Conservation (phyloP, 2,113 vertebrate species). For the Alaudala cheleensis region DNA sequence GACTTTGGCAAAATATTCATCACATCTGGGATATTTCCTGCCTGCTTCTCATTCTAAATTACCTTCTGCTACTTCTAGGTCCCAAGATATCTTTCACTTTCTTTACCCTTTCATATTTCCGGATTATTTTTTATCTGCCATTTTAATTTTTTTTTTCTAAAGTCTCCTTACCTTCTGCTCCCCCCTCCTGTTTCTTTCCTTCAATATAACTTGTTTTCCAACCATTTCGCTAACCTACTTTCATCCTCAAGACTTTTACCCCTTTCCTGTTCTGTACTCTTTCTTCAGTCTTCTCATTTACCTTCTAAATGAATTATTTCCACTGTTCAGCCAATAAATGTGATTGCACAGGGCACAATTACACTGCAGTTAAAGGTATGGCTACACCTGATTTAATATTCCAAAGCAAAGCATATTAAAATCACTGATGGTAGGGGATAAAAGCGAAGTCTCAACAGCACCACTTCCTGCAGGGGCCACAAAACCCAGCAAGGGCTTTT, state of each 20-base stretch:
- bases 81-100: neutral
- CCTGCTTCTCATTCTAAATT: neutral
- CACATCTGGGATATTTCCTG: constrained; percentile 5
- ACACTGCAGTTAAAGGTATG: neutral
- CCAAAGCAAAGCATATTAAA: neutral
- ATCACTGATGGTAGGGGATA: neutral
- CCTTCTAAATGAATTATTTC: neutral
- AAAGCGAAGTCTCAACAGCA: neutral
- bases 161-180: neutral
- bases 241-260: neutral
- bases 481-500: neutral
- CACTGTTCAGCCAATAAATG: neutral
- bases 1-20: neutral
- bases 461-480: neutral
- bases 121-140: neutral
- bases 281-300: neutral
- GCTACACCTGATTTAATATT: neutral
- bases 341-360: neutral
- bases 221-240: neutral
- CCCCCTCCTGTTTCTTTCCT: neutral
- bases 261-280: neutral
- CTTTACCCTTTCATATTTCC: neutral
- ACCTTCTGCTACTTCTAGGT: neutral
- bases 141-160: neutral
- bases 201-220: neutral